A percentile compares a stretch with the other conserved stretches of the same genome.
Conservation (phyloP, 2,113 vertebrate species). For the Donacobius atricapilla region DNA sequence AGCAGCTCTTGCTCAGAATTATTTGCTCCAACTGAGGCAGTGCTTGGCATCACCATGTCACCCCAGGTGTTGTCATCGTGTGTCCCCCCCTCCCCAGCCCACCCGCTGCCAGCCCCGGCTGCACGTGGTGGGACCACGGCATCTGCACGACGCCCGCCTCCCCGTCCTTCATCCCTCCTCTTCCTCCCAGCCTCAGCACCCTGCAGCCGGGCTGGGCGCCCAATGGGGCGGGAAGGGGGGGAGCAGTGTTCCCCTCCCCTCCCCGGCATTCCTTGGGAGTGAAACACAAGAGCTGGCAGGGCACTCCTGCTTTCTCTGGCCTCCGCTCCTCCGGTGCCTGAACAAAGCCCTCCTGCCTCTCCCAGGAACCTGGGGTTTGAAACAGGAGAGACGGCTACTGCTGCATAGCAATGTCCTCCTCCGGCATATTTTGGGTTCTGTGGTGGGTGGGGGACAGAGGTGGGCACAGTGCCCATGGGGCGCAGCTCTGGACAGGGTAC, state of each 20-base stretch:
- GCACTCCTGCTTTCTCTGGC: constrained; percentile 57
- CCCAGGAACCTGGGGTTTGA: constrained; percentile 21
- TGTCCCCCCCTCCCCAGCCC: not conserved
- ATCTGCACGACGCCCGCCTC: not conserved
- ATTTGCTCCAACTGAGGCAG: not conserved
- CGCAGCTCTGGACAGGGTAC: not conserved
- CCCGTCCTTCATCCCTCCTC: constrained; percentile 9
- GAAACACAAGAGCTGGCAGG: constrained; percentile 72
- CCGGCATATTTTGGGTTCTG: not conserved
- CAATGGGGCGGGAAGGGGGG: not conserved
- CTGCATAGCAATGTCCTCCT: not conserved
- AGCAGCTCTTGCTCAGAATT: not conserved
- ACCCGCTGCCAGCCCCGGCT: not conserved
- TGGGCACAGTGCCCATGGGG: rapidly evolving
- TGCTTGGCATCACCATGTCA: not conserved
- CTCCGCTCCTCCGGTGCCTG: constrained; percentile 40
- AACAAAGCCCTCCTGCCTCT: constrained; percentile 62
- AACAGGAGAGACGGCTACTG: constrained; percentile 3
- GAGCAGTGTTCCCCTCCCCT: constrained; percentile 1
- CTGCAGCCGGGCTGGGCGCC: constrained; percentile 23
- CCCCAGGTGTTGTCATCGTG: not conserved
- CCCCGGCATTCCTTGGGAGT: constrained; percentile 70
- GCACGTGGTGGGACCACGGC: not conserved
- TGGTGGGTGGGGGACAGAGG: not conserved
- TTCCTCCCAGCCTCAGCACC: not conserved